Conservation (phyloP, 2,113 vertebrate genomes). For the Numida meleagris region DNA sequence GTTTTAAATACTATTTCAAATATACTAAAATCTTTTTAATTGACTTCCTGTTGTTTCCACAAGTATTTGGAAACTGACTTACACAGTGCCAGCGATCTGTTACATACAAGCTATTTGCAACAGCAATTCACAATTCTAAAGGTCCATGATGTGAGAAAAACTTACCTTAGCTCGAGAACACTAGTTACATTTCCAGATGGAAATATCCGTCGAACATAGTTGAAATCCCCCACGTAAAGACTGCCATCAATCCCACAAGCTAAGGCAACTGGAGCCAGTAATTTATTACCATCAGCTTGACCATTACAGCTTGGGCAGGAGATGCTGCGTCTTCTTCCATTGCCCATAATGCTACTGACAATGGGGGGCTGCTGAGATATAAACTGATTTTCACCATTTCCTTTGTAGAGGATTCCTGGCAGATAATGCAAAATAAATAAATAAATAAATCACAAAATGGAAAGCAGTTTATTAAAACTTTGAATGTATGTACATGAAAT, state of each 20-base stretch:
- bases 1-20: neutral
- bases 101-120: neutral
- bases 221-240: conserved; percentile 97
- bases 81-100: neutral
- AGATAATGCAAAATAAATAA: neutral
- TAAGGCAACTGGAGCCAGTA: conserved; percentile 92
- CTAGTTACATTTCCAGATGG: conserved; percentile 96
- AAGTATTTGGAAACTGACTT: neutral
- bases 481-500: neutral
- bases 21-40: neutral
- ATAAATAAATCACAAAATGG: neutral
- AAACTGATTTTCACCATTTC: conserved; percentile 96
- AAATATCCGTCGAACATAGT: conserved; percentile 96
- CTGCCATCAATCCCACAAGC: conserved; percentile 96
- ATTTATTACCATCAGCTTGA: conserved; percentile 96
- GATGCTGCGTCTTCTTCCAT: conserved; percentile 94
- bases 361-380: conserved; percentile 96
- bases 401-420: conserved; percentile 96
- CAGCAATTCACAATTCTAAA: neutral
- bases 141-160: neutral
- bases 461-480: neutral
- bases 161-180: conserved; percentile 96
- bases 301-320: conserved; percentile 98
- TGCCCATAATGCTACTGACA: conserved; percentile 97
- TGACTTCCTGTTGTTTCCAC: neutral